Base-by-base conservation (phyloP, 2,113 vertebrate genomes). In the Sclerurus mexicanus region DNA sequence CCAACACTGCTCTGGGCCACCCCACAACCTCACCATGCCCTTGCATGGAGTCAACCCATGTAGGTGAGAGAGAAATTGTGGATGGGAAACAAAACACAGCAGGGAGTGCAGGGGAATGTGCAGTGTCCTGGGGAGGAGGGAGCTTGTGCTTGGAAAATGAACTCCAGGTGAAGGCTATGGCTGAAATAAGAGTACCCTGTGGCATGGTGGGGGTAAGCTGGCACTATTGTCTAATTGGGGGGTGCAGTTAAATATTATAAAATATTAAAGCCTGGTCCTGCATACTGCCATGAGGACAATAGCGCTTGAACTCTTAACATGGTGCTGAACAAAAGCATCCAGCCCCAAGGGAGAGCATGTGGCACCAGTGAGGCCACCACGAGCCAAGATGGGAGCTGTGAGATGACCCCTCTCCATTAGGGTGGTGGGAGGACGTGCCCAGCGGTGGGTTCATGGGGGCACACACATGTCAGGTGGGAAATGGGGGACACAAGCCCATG, bases 401-500 rank as follows among this genome's bases (percentile, higher is more conserved):
- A 67, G 56, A 8, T 30, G 49, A 24, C 31, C 33, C 25, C 15
- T 30, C 46, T 52, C 56, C 33, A 49, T 46, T n/a, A 35, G 46
- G 37, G 33, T 16, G 23, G 20, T 7, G 24, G 30, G 60, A 21
- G 30, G 21, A 20, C 8, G 9, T 33, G 24, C 31, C 4, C 7
- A 25, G 30, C 0, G 0, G 22, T 23, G 12, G 1, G 28, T 11
- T 60, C 6, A 50, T 6, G 31, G 40, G 67, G 81, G 11, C 22
- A 14, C 23, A 7, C 28, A 6, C 2, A 1, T 0, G 2, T 11
- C 4, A 2, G 15, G 17, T 52, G 28, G 22, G 9, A 6, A 37
- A 14, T 3, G 2, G 17, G 69, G 66, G 56, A 13, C 25, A 50
- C 1, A 0, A 88, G 40, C 33, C 50, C 69, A 44, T 5, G 1